These are phyloP conservation scores for Arctopsyche grandis DNA, from an alignment of 1,140 invertebrate species.

Conservation along the genomic window DNA sequence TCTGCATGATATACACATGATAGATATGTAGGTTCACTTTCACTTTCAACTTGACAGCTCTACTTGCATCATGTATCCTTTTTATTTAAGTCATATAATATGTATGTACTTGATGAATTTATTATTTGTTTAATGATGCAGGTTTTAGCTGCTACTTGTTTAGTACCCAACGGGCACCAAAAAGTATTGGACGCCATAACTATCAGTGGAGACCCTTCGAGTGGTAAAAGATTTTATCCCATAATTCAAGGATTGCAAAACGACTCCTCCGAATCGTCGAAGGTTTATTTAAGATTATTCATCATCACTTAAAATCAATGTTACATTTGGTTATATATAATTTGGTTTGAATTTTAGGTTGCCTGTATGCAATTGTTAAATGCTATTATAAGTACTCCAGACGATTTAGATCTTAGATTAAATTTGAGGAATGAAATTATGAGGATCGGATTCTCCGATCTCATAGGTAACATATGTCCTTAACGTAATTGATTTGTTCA, in stretches of 20 bases:
- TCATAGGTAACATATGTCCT: conserved; percentile 74
- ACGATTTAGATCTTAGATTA: conserved; percentile 93
- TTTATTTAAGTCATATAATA: no score
- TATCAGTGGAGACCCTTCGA: conserved; percentile 84
- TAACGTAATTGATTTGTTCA: conserved; percentile 55
- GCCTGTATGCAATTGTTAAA: conserved; percentile 93
- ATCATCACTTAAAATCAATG: conserved; percentile 34
- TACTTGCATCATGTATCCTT: no score
- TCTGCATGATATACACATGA: no score
- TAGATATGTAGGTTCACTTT: no score
- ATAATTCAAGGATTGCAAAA: conserved; percentile 87
- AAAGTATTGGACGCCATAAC: conserved; percentile 94
- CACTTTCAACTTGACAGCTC: no score
- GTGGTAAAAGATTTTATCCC: conserved; percentile 82
- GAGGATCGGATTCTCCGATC: conserved; percentile 87
- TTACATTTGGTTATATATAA: no score
- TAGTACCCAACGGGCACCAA: conserved; percentile 89
- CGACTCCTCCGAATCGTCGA: conserved; percentile 77
- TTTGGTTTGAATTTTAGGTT: conserved; percentile 69
- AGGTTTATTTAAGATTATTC: conserved; percentile 67
- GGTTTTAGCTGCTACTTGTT: conserved; percentile 84
- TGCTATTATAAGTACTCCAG: conserved; percentile 88
- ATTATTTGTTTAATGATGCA: conserved; percentile 56
- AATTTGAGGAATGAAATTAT: conserved; percentile 96
- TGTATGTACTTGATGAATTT: not conserved